phyloP scores from a whole-genome alignment of 2,113 vertebrate species.

The Trematocara stigmaticum region DNA sequence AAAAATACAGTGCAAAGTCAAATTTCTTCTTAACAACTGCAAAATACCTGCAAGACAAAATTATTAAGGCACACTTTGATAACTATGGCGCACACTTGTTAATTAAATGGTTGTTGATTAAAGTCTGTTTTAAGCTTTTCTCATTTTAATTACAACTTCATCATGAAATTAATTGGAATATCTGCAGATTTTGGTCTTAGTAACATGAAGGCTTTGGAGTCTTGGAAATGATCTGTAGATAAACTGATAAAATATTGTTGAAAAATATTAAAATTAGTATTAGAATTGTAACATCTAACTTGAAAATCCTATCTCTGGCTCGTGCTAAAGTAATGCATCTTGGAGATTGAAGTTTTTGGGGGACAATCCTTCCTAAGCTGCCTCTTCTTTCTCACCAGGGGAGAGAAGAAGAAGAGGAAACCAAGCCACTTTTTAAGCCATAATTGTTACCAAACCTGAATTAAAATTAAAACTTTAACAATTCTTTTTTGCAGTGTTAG shows the following conservation, averaged over 20 bases:
- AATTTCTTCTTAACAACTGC: neutral
- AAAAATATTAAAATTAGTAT: neutral
- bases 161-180: neutral
- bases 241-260: neutral
- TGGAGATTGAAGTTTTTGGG: conserved; percentile 1
- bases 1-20: neutral
- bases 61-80: neutral
- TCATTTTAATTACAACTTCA: neutral
- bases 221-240: neutral
- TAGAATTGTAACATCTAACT: neutral
- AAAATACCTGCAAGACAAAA: neutral
- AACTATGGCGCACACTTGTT: neutral
- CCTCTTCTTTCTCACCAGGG: conserved; percentile 7
- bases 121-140: neutral
- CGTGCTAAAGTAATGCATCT: neutral
- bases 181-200: neutral
- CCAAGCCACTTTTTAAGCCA: conserved; percentile 15
- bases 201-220: neutral
- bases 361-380: conserved; percentile 14
- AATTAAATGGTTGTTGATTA: neutral
- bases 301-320: neutral
- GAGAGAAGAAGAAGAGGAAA: neutral
- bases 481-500: too few species aligned
- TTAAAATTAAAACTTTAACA: too few species aligned
- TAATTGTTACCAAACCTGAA: conserved; percentile 24